Percentiles rank a stretch among this genome's conserved stretches.
Evolutionary conservation across 2,888 invertebrate species (phyloP).

Genomic region (Galeruca laticollis): DNA sequence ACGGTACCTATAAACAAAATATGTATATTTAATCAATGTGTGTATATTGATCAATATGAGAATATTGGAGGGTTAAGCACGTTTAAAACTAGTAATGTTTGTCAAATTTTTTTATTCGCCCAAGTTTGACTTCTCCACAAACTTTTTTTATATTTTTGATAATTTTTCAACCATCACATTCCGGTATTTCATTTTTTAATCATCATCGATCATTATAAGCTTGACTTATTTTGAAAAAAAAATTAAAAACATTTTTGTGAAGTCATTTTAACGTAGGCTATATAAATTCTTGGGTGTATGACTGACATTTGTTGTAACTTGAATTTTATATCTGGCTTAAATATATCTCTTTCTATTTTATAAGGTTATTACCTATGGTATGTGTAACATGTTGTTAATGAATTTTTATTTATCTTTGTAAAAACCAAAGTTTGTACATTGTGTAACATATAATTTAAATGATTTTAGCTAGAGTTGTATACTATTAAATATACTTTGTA

Average conservation of each 20-base stretch:
- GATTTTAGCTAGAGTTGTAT: constrained; percentile 53
- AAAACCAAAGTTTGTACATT: constrained; percentile 65
- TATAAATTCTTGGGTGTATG: background rate
- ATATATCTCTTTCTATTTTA: background rate
- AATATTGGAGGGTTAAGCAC: background rate
- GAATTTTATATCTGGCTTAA: background rate
- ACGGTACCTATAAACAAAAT: constrained; percentile 1
- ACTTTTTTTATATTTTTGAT: background rate
- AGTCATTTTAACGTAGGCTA: background rate
- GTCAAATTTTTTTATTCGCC: background rate
- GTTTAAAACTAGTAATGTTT: background rate
- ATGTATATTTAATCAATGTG: constrained; percentile 1
- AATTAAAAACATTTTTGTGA: background rate
- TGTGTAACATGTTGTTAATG: constrained; percentile 28
- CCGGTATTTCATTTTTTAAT: background rate
- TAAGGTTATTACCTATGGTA: constrained; percentile 2
- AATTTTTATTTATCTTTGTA: constrained; percentile 36
- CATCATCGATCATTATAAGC: background rate
- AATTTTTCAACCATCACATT: background rate
- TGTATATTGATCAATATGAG: background rate
- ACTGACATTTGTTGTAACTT: background rate
- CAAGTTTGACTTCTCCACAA: background rate
- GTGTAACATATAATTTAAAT: constrained; percentile 59
- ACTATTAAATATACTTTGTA: constrained; percentile 43
- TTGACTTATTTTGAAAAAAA: background rate